Base-by-base conservation (phyloP, 2,888 invertebrate species). In the Leptopilina myrica region DNA sequence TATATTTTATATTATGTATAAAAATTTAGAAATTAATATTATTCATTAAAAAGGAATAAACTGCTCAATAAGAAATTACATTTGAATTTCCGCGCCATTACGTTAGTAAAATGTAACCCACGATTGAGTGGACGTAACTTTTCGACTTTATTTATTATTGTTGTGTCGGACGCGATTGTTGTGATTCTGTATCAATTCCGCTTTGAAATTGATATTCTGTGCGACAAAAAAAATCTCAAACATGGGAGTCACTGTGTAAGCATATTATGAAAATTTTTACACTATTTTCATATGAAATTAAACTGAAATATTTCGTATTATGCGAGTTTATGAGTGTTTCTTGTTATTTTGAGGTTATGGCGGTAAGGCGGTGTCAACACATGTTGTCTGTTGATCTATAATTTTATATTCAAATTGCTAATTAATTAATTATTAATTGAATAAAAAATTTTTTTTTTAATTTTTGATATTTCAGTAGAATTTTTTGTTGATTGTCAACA, bases 231-330 rank as follows among this genome's bases (percentile, higher is more conserved):
- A 8, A 1, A 7, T 20, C 20, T 56, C 53, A 73, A 26, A 26
- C 1, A 73, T 73, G 73, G 73, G 73, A n/a, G 73, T 73, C 9
- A 73, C 73, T 14, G 73, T 73, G 73, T 73, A 73, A 73, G 73
- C 53, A 33, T n/a, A 43, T 46, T 49, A 49, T 3, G 5, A 56
- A 56, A 64, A 14, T 0, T 14, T 33, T 56, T 4, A 5, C 14
- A 33, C 8, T 56, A 14, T 73, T 7, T 56, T 2, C 4, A 5
- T 33, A 11, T 2, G n/a, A 33, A 33, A 56, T 73, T 56, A 8
- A 1, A 4, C 8, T n/a, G 2, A 56, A 53, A 33, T 73, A 56
- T 33, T 14, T 33, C 5, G 56, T 73, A 73, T 56, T 73, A 33
- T 73, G n/a, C 56, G 73, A 73, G 56, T 73, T 20, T 73, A 15